Percentiles rank a stretch among this genome's conserved stretches.
These are phyloP conservation scores for Drosophila nr. perissopoda DNA, from an alignment of 2,888 invertebrate species.

Conservation along the genomic window DNA sequence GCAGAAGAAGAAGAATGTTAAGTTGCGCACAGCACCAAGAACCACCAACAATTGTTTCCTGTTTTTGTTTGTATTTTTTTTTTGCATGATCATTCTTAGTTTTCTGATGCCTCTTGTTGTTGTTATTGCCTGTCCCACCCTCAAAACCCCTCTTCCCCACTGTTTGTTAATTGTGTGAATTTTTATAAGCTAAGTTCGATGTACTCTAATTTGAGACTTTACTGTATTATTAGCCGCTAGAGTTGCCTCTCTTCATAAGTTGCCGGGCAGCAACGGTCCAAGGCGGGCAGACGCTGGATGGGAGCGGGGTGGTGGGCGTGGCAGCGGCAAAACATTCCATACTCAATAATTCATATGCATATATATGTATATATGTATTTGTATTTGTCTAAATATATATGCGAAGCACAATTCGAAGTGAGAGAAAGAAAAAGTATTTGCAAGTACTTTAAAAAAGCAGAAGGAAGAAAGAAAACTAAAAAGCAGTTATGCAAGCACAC, in stretches of 20 bases:
- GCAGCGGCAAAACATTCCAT: slow-evolving; percentile 60
- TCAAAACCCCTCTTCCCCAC: background rate
- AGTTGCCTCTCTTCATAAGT: slow-evolving; percentile 31
- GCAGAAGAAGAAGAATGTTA: background rate
- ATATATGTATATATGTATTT: slow-evolving; percentile 3
- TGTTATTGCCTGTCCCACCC: slow-evolving; percentile 52
- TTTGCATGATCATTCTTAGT: slow-evolving; percentile 4
- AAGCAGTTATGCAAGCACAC: slow-evolving; percentile 20
- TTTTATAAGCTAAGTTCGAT: slow-evolving; percentile 64
- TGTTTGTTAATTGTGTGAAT: slow-evolving; percentile 70
- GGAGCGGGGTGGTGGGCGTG: slow-evolving; percentile 30
- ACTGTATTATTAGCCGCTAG: slow-evolving; percentile 60
- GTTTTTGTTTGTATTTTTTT: slow-evolving; percentile 36
- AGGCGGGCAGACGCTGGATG: slow-evolving; percentile 43
- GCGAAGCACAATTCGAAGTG: slow-evolving; percentile 17
- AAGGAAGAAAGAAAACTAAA: background rate
- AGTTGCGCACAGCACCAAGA: slow-evolving; percentile 7
- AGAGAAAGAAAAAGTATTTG: slow-evolving; percentile 54
- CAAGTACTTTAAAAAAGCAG: slow-evolving; percentile 49
- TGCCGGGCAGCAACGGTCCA: slow-evolving; percentile 50
- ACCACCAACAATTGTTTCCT: slow-evolving; percentile 57
- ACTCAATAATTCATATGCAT: slow-evolving; percentile 21
- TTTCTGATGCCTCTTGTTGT: slow-evolving; percentile 54
- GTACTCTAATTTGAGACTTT: slow-evolving; percentile 68
- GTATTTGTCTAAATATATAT: slow-evolving; percentile 7